Evolutionary conservation across 2,113 vertebrate species (phyloP).

Genomic region (Agapornis roseicollis): DNA sequence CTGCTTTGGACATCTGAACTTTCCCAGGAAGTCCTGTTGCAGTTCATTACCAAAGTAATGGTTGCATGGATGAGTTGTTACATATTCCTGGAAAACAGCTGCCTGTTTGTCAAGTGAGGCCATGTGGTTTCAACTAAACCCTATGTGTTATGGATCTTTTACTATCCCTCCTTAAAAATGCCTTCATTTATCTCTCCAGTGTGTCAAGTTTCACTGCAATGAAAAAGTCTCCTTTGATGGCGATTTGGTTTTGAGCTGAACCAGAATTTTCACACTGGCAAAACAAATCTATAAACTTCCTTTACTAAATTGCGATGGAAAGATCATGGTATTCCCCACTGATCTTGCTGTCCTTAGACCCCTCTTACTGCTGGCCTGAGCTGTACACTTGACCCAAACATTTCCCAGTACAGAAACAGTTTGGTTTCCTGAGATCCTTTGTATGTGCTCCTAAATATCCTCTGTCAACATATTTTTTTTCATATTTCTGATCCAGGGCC

Average conservation of each 20-base stretch:
- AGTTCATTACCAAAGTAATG: not conserved
- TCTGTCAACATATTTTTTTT: not conserved
- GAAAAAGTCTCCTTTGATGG: not conserved
- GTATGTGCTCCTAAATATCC: not conserved
- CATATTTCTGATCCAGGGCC: not conserved
- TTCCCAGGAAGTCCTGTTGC: not conserved
- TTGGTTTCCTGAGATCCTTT: not conserved
- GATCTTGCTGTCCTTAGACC: not conserved
- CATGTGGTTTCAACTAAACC: not conserved
- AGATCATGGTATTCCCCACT: not conserved
- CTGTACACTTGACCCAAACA: not conserved
- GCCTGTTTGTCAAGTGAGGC: not conserved
- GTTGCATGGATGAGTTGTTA: not conserved
- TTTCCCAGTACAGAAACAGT: not conserved
- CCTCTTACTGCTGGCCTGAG: not conserved
- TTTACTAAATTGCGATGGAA: not conserved
- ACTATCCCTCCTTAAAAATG: not conserved
- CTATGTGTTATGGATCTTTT: not conserved
- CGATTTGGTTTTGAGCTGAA: not conserved
- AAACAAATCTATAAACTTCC: not conserved
- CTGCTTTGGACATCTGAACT: not conserved
- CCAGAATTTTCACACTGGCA: not conserved
- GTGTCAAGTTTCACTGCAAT: not conserved
- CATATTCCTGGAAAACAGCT: not conserved
- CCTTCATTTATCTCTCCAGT: not conserved